Evolutionary conservation across 2,888 invertebrate species (phyloP), one percentile per base, ranked within the genome.

Genomic region (Chrysodeixis includens): DNA sequence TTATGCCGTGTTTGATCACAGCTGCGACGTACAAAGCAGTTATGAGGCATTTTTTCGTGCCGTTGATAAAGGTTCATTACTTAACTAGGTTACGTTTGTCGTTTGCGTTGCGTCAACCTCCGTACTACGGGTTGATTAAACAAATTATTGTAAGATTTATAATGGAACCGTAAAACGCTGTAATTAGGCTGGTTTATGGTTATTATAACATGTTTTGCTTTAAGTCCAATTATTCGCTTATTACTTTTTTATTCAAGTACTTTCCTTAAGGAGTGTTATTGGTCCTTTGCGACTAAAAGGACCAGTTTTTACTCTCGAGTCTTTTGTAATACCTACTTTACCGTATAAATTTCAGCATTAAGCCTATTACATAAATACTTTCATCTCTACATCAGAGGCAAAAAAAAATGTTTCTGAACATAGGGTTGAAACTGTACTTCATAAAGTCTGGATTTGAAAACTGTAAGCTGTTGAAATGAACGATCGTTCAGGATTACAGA

Each of bases 381-480:
- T n/a, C n/a, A 6, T 40, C 40, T n/a, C 7, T 40, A 1, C 40
- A n/a, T 40, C n/a, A 6, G 6, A 16, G 8, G 18, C 18, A 46
- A 18, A 1, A 18, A 16, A 49, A 49, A 18, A 7, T 14, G 32
- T 32, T 14, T 35, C 12, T 14, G 4, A 12, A 5, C 14, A 14
- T 5, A 35, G n/a, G n/a, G 6, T 49, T 49, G 12, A 18, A 49
- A 20, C 20, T 7, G 46, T 49, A 14, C 18, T 12, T 16, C 12
- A 8, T 56, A 40, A 52, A 53, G 60, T 72, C 46, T 53, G 51
- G 20, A 60, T 62, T 18, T 46, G 46, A 32, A 12, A 26, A n/a
- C 52, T 18, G 54, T 76, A 74, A 79, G 74, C 79, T 64, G 57
- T 53, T 51, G 64, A 78, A 70, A 78, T 78, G 69, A 67, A 72